Evolutionary conservation across 2,797 vertebrate species (phyloP), one percentile per base, ranked within the genome.

Genomic region (Lagocephalus sceleratus): DNA sequence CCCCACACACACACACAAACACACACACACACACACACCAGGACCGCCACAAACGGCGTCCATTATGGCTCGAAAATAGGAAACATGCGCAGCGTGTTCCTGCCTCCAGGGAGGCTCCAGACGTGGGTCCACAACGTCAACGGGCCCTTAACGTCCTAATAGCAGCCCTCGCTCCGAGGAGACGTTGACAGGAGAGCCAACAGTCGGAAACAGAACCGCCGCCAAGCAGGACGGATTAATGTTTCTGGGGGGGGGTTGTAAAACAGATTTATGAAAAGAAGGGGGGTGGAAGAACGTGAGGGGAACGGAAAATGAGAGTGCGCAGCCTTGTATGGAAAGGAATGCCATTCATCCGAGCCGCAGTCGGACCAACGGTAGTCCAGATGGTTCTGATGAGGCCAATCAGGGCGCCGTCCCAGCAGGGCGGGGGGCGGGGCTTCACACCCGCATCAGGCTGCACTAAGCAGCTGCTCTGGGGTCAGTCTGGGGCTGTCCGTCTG

Each of bases 361-460:
- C 53, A 56, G 75, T 56, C 63, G 59, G 76, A 78, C 56, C 68
- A 67, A 51, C 80, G n/a, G 62, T 60, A 57, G 59, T 73, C 76
- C 83, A 85, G 78, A 63, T 88, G 87, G 70, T 88, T 85, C 75
- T 85, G 73, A 81, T 87, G 68, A 87, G 29, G 39, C 35, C 51
- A 38, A 71, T 60, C 52, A 20, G 76, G 83, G 73, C 78, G 60
- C 80, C 72, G 57, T 73, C 70, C 65, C 60, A 22, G 32, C 52
- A 11, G 47, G 70, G 66, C 73, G 43, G 47, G 62, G 78, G 75
- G 75, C 79, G 67, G 60, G 29, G 55, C 67, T 63, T 63, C 66
- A 54, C 57, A 45, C 21, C 10, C 22, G 35, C 51, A 1, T 65
- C 75, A 47, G 46, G 47, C 41, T 69, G 41, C 65, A 77, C 73